Evolutionary conservation across 2,797 vertebrate species (phyloP), one percentile per base, ranked within the genome.

Genomic region (Phoeniculus purpureus): DNA sequence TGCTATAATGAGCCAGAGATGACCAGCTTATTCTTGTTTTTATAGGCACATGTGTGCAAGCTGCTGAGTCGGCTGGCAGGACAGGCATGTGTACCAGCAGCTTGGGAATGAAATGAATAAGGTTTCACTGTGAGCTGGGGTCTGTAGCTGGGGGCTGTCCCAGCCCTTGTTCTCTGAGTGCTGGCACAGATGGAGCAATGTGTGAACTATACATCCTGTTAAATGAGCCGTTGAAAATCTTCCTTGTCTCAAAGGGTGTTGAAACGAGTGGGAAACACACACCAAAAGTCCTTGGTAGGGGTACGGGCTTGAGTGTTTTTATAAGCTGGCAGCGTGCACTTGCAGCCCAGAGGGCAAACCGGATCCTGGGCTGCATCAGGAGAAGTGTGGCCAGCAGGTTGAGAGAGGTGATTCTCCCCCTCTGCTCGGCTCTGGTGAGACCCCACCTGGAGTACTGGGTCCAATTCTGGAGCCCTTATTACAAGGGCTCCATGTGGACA

Each of bases 171-270:
- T 70, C 47, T 92, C 72, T 71, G 47, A 60, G 58, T 55, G 68
- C 61, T 95, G 95, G 88, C 86, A 89, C 68, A 95, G 81, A 90
- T 94, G 75, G 65, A 47, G 10, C 2, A 4, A 15, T 62, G 19
- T 89, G 51, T 67, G 68, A 94, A 77, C 85, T 87, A 80, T 17
- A 75, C 65, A 50, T 34, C 34, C 31, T 81, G 76, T 31, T 94
- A 92, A 93, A 92, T 74, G 59, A 93, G 78, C 85, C 10, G 3
- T 71, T 62, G 48, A 88, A 88, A 90, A 82, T 80, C 31, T n/a
- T 6, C 0, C 86, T 91, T 91, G n/a, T 67, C 75, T 88, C 54
- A n/a, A 93, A 64, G 15, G 67, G 25, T 2, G 6, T 5, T 91
- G 65, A 85, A 94, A 81, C 2, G 6, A 84, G 52, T 21, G 60